Evolutionary conservation across 2,113 vertebrate genomes (phyloP).

Genomic region (Siphamia tubifer): DNA sequence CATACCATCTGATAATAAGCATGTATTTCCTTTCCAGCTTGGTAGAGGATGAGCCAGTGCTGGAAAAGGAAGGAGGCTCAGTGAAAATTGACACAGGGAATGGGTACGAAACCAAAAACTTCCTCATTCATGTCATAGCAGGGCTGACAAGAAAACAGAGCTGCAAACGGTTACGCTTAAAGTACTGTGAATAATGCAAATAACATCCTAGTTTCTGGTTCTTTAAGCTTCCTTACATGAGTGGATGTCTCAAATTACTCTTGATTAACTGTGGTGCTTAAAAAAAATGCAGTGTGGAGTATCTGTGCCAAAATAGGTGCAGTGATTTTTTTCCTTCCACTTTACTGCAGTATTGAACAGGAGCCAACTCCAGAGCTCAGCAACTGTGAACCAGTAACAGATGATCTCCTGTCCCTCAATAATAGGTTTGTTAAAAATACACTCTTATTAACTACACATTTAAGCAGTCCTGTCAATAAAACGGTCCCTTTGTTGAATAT

Average conservation of each 20-base stretch:
- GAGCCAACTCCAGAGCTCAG: constrained; percentile 34
- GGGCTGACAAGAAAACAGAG: constrained; percentile 7
- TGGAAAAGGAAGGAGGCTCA: constrained; percentile 16
- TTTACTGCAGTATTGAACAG: constrained; percentile 37
- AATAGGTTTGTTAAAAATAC: constrained; percentile 62
- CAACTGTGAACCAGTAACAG: constrained; percentile 39
- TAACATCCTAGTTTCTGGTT: not conserved
- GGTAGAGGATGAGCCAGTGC: constrained; percentile 34
- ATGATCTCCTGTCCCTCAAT: constrained; percentile 64
- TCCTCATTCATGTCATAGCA: constrained; percentile 39
- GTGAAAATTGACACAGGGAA: not conserved
- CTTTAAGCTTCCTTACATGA: constrained; percentile 7
- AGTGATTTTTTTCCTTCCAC: constrained; percentile 11
- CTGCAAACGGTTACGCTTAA: constrained; percentile 5
- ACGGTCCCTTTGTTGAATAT: not conserved
- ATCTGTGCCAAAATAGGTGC: constrained; percentile 8
- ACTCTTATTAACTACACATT: not conserved
- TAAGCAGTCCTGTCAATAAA: not conserved
- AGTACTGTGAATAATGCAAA: not conserved
- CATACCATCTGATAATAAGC: constrained; percentile 26
- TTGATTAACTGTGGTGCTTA: constrained; percentile 17
- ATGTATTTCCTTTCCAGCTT: constrained; percentile 24
- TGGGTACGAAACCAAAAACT: constrained; percentile 51
- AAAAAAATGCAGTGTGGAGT: not conserved
- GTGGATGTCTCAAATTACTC: constrained; percentile 18